Evolutionary conservation across 1,140 invertebrate genomes (phyloP), one percentile per base, ranked within the genome.

Genomic region (Delia radicum): DNA sequence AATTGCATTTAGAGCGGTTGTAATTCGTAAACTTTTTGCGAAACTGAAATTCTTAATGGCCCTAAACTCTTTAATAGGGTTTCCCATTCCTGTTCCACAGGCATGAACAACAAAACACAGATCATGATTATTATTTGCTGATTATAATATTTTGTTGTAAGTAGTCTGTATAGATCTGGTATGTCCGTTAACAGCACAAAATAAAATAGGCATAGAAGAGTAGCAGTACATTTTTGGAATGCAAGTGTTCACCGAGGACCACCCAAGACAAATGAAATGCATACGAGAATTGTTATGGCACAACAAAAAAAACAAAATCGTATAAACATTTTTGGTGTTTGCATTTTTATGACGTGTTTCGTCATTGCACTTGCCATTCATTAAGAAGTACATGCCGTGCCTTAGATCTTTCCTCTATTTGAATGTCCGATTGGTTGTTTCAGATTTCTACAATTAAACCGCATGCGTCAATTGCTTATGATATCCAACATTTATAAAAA

Each of bases 281-380:
- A 55, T 55, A 55, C n/a, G 24, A n/a, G n/a, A 55, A 55, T 21
- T 10, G 48, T 55, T 18, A 10, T 6, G n/a, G n/a, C 5, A n/a
- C n/a, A 55, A 55, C 48, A 55, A 55, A 18, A 5, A 55, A n/a
- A 55, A 55, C 18, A 55, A 55, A 55, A 48, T 48, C n/a, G 8
- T 37, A 37, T 10, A 21, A 55, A 55, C 18, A 55, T 55, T 55
- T 69, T 12, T 69, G 6, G 12, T 33, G 33, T 69, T 69, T 55
- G 65, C 65, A 69, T 69, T 69, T 69, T 69, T 21, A 69, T 69
- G 65, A 69, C 65, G 29, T 69, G 65, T 69, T 69, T 69, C 65
- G 65, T 69, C 65, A 69, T 21, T 69, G 65, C 65, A 69, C 65
- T 69, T 69, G 65, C 65, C 31, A 69, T 69, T 37, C 31, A 37